phyloP scores from a whole-genome alignment of 1,140 invertebrate genomes.

The Ceratosolen fusciceps region DNA sequence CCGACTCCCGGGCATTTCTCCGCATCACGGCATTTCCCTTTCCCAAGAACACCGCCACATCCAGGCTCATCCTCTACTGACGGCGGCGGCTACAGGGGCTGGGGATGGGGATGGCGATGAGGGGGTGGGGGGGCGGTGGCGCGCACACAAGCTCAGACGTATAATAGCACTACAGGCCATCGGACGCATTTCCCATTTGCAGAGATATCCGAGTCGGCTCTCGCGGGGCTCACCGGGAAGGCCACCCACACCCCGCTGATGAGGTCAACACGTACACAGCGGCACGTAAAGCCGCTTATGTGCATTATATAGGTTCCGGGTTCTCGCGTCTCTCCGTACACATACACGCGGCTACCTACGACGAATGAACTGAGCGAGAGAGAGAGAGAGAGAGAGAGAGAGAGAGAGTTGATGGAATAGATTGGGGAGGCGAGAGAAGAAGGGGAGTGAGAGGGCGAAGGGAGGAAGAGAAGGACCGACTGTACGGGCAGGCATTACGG shows the following conservation, averaged over 20 bases:
- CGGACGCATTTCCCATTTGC: slow-evolving; percentile 32
- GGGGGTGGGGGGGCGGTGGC: too few relatives aligned
- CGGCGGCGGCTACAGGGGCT: too few relatives aligned
- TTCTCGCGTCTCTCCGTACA: not conserved
- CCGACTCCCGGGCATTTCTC: slow-evolving; percentile 15
- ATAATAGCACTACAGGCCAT: too few relatives aligned
- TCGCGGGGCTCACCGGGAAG: not conserved
- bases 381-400: slow-evolving; percentile 34
- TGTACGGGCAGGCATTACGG: slow-evolving; percentile 66
- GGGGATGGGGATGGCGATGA: too few relatives aligned
- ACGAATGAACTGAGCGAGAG: slow-evolving; percentile 12
- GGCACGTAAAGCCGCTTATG: slow-evolving; percentile 43
- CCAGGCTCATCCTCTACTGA: slow-evolving; percentile 1
- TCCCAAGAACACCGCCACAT: not conserved
- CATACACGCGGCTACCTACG: not conserved
- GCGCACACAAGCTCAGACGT: too few relatives aligned
- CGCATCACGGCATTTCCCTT: slow-evolving; percentile 7
- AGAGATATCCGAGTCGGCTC: slow-evolving; percentile 26
- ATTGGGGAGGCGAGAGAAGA: slow-evolving; percentile 41
- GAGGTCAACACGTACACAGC: slow-evolving; percentile 17
- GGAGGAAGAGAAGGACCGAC: slow-evolving; percentile 17
- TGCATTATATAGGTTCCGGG: slow-evolving; percentile 43
- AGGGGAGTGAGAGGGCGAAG: slow-evolving; percentile 24
- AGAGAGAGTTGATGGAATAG: not conserved
- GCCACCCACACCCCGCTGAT: not conserved